Evolutionary conservation across 2,113 vertebrate genomes (phyloP).

Genomic region (Oryzias woworae): DNA sequence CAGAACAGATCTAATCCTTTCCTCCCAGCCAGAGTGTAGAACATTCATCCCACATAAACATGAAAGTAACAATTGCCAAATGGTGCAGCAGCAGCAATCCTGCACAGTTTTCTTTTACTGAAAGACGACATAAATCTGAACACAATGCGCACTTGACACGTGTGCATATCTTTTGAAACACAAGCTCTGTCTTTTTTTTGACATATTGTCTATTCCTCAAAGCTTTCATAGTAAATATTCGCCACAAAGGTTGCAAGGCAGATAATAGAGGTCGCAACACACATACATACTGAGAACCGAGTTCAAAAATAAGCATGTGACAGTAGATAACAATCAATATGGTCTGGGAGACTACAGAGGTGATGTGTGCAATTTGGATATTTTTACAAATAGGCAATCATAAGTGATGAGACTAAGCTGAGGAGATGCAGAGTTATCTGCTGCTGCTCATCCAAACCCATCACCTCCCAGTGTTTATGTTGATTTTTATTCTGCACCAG

Average conservation of each 20-base stretch:
- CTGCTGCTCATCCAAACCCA: neutral
- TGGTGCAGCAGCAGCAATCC: conserved; percentile 5
- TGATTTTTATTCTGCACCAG: too few species aligned
- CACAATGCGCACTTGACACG: too few species aligned
- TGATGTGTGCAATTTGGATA: conserved; percentile 5
- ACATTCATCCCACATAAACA: conserved; percentile 20
- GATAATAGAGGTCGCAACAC: too few species aligned
- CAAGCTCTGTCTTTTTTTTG: too few species aligned
- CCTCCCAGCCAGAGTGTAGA: conserved; percentile 13
- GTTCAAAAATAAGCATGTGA: too few species aligned
- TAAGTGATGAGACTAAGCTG: neutral
- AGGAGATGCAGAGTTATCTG: conserved; percentile 8
- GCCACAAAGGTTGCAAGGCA: too few species aligned
- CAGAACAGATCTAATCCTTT: conserved; percentile 37
- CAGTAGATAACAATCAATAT: neutral
- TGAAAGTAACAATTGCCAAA: conserved; percentile 14
- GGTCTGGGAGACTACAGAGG: neutral
- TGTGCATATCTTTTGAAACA: too few species aligned
- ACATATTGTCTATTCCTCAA: too few species aligned
- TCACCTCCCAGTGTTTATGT: conserved; percentile 3
- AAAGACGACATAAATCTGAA: too few species aligned
- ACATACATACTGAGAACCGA: too few species aligned
- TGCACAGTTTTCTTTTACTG: neutral
- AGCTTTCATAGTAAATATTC: too few species aligned
- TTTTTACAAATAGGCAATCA: conserved; percentile 3